A percentile compares a stretch with the other conserved stretches of the same genome.
Evolutionary conservation across 2,888 invertebrate genomes (phyloP).

Genomic region (Metacarcinus magister): DNA sequence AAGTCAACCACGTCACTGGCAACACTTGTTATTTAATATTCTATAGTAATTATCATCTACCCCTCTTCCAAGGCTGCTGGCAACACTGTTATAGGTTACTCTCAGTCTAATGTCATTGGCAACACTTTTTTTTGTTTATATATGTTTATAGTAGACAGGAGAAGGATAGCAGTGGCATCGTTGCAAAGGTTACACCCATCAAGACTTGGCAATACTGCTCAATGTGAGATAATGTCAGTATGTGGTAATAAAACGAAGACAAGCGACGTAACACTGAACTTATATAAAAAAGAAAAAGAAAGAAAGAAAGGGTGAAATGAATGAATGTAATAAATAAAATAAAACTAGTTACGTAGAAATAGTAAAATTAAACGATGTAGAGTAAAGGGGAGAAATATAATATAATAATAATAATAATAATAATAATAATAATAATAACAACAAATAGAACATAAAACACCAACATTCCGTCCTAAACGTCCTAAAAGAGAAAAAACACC

Average conservation of each 20-base stretch:
- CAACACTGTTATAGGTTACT: not conserved
- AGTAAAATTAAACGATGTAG: not conserved
- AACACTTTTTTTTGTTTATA: not conserved
- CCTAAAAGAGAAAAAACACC: not conserved
- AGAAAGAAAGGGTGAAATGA: not conserved
- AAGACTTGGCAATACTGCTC: conserved; percentile 6
- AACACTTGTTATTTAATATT: conserved; percentile 22
- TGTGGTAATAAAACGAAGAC: not conserved
- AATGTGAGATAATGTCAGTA: not conserved
- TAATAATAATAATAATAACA: not conserved
- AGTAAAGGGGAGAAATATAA: not conserved
- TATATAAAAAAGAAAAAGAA: not conserved
- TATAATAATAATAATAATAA: not conserved
- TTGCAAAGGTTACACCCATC: not conserved
- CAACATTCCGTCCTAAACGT: not conserved
- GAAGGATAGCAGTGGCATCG: not conserved
- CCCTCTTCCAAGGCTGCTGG: conserved; percentile 4
- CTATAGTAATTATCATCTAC: not conserved
- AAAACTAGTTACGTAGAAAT: not conserved
- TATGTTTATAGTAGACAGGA: not conserved
- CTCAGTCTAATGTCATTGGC: not conserved
- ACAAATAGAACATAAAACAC: not conserved
- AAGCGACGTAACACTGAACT: not conserved
- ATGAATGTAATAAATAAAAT: not conserved
- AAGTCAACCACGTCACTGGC: conserved; percentile 42